A percentile compares a stretch with the other conserved stretches of the same genome.
Conservation (phyloP, 2,113 vertebrate genomes). For the Austrofundulus limnaeus region DNA sequence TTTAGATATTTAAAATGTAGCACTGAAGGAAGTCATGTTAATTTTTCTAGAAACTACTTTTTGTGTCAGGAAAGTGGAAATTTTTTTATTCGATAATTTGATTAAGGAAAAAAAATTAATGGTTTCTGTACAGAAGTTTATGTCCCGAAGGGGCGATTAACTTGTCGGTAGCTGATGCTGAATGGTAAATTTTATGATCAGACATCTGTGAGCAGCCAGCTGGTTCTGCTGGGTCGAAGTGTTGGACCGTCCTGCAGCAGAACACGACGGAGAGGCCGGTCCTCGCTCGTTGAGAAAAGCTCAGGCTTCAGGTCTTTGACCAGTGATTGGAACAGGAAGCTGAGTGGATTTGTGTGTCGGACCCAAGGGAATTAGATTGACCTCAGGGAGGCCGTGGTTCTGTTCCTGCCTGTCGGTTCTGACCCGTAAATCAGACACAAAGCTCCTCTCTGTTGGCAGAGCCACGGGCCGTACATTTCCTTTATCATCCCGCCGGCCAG, state of each 20-base stretch:
- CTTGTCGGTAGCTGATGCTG: conserved; percentile 43
- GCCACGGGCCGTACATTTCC: conserved; percentile 58
- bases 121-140: conserved; percentile 20
- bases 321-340: conserved; percentile 10
- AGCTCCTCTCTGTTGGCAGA: conserved; percentile 53
- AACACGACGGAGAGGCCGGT: neutral
- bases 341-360: conserved; percentile 14
- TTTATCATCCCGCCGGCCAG: conserved; percentile 65
- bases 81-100: neutral
- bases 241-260: conserved; percentile 11
- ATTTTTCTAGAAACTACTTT: no score
- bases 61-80: neutral
- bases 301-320: conserved; percentile 21
- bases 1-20: neutral
- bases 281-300: conserved; percentile 13
- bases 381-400: conserved; percentile 47
- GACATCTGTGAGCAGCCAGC: conserved; percentile 68
- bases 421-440: conserved; percentile 70
- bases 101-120: neutral
- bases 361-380: conserved; percentile 60
- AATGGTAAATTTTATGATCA: conserved; percentile 58
- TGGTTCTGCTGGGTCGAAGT: conserved; percentile 20
- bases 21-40: no score
- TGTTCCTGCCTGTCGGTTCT: conserved; percentile 31
- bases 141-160: conserved; percentile 40